Base-by-base conservation (phyloP, 1,140 invertebrate genomes). In the Pemphigus obesinymphae region DNA sequence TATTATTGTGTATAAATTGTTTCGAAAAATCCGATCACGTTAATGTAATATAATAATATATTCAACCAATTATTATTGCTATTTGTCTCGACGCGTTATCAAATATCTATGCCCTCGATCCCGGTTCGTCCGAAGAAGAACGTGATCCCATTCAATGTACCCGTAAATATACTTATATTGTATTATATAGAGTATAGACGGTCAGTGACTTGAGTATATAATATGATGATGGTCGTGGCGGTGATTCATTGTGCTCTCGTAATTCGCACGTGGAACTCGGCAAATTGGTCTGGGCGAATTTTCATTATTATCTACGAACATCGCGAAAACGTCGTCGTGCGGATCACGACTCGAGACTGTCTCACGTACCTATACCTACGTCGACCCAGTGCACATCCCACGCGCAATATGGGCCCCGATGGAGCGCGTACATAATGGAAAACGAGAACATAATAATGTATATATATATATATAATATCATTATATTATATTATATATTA, bases 241-340 rank as follows among this genome's bases (percentile, higher is more conserved):
- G 53, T 58, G 53, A 29, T 55, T 55, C 50, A n/a, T 55, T n/a
- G n/a, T 23, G 50, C 20, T 6, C 13, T 68, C 4, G 20, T n/a
- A 34, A 48, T 75, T 75, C 31, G 72, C 72, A 34, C 72, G 48
- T 50, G 72, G 72, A 75, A 53, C 34, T 20, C 23, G 23, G 72
- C 72, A 53, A 75, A 75, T 75, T 75, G 72, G 72, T 75, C 48
- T n/a, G 29, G 48, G 26, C 72, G 45, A 75, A 70, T 70, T 70
- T 37, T 50, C 26, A 50, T 50, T 48, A 48, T 53, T 53, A 75
- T 75, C 29, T 50, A 23, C 20, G 20, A 53, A 29, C 72, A 53
- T 75, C 26, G 72, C 72, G 72, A 75, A 75, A 13, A 53, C 72
- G 29, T 48, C 29, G 40, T 15, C 6, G 23, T 29, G 20, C 45